Base-by-base conservation (phyloP, 2,113 vertebrate species). In the Formicarius rufipectus region DNA sequence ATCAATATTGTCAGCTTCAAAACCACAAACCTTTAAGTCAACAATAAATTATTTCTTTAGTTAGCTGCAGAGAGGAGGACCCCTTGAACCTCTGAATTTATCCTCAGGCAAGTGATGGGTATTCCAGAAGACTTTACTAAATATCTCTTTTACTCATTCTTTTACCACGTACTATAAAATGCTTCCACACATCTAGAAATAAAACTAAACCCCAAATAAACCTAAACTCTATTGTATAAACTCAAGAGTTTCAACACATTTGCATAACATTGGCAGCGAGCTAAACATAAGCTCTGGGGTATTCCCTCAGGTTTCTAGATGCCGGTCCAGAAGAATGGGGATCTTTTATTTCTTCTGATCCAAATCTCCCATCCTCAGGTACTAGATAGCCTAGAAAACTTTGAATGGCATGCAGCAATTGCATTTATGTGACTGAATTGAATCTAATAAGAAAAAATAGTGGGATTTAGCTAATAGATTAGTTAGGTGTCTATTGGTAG, bases 291-390 rank as follows among this genome's bases (percentile, higher is more conserved):
- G 60, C 12, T 6, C 9, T 59, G 18, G 3, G 9, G 2, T 67
- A 67, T 90, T 62, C 10, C 7, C 9, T 87, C 24, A 33, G 14
- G 4, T 17, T 83, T 79, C 28, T 52, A 56, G 35, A n/a, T 60
- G 14, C 9, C 52, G 37, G 8, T 23, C 10, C 33, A 50, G 55
- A 78, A 81, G 6, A 81, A 0, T 0, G 0, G 2, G 6, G 9
- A 39, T 63, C 4, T 49, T 63, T 30, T 71, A 2, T 59, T 92
- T 50, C n/a, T 93, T 60, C 49, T 39, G 7, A 11, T 76, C 44
- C 35, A 59, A 87, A 68, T 75, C 22, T 71, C 14, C 8, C 28
- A 81, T 22, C 4, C 37, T 39, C 39, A 50, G 4, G 15, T 85
- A 35, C 21, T 22, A 75, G 56, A 45, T 45, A 67, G 2, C 14